A percentile compares a stretch with the other conserved stretches of the same genome.
These are phyloP conservation scores for Pantherophis vulpinus DNA, from an alignment of 2,797 vertebrate species.

Conservation along the genomic window DNA sequence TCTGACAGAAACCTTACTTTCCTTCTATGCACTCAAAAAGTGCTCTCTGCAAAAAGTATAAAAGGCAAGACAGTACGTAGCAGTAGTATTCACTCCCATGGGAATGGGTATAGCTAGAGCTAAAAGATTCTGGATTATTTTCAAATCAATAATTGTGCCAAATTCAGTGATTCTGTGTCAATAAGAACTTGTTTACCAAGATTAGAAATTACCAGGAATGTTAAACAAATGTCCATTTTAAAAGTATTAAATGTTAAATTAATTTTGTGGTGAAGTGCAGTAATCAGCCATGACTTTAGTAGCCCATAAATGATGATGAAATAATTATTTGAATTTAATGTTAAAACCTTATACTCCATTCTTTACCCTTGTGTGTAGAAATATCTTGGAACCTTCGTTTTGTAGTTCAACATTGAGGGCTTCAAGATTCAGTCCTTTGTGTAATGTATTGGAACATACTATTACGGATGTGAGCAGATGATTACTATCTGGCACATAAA, in stretches of 20 bases:
- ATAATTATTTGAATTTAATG: not conserved
- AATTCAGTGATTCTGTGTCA: not conserved
- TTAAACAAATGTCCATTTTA: not conserved
- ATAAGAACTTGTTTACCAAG: not conserved
- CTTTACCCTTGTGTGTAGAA: not conserved
- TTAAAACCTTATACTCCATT: not conserved
- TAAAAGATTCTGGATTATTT: not conserved
- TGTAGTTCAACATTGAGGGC: not conserved
- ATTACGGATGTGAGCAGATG: not conserved
- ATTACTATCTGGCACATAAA: not conserved
- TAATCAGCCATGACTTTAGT: not conserved
- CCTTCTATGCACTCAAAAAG: not conserved
- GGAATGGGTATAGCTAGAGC: not conserved
- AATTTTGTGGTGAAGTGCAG: constrained; percentile 8
- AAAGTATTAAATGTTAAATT: constrained; percentile 7
- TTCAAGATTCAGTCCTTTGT: not conserved
- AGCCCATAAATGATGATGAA: constrained; percentile 25
- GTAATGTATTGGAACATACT: not conserved
- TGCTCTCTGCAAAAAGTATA: not conserved
- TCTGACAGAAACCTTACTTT: not conserved
- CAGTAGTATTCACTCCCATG: not conserved
- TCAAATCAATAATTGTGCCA: not conserved
- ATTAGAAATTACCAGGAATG: not conserved
- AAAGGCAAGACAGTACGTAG: not conserved
- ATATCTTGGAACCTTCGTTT: not conserved